Evolutionary conservation across 2,888 invertebrate genomes (phyloP).

Genomic region (Habrosyne pyritoides): DNA sequence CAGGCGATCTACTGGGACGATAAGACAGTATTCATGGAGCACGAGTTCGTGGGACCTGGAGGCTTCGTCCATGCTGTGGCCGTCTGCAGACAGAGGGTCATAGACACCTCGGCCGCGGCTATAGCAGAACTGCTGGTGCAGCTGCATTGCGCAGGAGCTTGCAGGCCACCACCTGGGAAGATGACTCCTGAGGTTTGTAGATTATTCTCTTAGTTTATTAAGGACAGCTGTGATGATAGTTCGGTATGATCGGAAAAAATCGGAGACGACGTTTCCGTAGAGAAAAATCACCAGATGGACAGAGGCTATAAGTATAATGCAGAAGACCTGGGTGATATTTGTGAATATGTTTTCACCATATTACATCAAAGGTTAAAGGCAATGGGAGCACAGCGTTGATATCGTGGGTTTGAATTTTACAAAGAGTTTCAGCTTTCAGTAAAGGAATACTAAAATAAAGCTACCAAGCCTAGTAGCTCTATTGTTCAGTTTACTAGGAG

Average conservation of each 20-base stretch:
- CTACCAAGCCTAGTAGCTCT: too few species aligned
- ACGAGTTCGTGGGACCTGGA: conserved; percentile 89
- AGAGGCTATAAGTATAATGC: neutral
- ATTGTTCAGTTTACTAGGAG: too few species aligned
- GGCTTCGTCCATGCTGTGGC: conserved; percentile 88
- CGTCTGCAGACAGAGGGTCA: conserved; percentile 82
- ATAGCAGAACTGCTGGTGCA: conserved; percentile 76
- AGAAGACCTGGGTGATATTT: too few species aligned
- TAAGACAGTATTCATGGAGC: conserved; percentile 91
- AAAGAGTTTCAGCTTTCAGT: too few species aligned
- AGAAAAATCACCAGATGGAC: too few species aligned
- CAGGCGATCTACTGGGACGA: conserved; percentile 88
- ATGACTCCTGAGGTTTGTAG: conserved; percentile 72
- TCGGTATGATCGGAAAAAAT: too few species aligned
- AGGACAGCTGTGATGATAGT: neutral
- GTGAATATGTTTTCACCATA: too few species aligned
- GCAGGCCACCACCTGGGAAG: conserved; percentile 61
- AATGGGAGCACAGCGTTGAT: too few species aligned
- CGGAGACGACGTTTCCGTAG: too few species aligned
- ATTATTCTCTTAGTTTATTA: neutral
- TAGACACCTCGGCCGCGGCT: conserved; percentile 82
- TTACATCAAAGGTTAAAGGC: too few species aligned
- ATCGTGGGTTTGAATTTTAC: too few species aligned
- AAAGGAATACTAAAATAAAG: too few species aligned
- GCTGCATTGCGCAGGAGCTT: conserved; percentile 78